Evolutionary conservation across 2,888 invertebrate genomes (phyloP).

Genomic region (Notodromas monacha): DNA sequence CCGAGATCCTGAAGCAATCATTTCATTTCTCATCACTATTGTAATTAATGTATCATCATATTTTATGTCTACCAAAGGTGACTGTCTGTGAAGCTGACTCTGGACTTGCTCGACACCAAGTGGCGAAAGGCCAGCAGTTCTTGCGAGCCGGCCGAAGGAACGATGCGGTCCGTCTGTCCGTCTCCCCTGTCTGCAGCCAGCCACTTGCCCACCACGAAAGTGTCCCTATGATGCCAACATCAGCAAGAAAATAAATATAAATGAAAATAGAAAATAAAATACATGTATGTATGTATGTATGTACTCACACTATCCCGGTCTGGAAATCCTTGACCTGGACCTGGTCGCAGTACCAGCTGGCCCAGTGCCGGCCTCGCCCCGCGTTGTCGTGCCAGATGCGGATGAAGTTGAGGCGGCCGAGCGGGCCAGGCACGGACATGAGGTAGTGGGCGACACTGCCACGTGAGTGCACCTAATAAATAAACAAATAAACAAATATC

Average conservation of each 20-base stretch:
- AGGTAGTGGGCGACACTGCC: conserved; percentile 8
- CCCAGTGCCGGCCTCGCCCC: conserved; percentile 16
- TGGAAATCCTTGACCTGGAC: conserved; percentile 16
- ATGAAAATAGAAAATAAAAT: too few relatives aligned
- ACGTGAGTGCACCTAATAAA: conserved; percentile 5
- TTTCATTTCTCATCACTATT: too few relatives aligned
- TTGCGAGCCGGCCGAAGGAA: conserved; percentile 16
- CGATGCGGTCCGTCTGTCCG: conserved; percentile 17
- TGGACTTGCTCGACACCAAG: conserved; percentile 14
- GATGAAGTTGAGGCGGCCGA: conserved; percentile 17
- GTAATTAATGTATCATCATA: too few relatives aligned
- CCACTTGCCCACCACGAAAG: conserved; percentile 14
- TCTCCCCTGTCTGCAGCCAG: conserved; percentile 19
- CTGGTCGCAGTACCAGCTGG: conserved; percentile 9
- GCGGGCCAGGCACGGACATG: conserved; percentile 12
- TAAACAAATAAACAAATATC: too few relatives aligned
- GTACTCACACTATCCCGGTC: conserved; percentile 13
- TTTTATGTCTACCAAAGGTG: conserved; percentile 18
- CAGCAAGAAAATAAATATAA: too few relatives aligned
- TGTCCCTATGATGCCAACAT: conserved; percentile 9
- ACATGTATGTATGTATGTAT: too few relatives aligned
- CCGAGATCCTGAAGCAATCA: conserved; percentile 16
- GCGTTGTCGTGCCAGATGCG: conserved; percentile 21
- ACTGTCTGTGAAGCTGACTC: conserved; percentile 15
- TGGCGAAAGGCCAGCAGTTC: conserved; percentile 16